Conservation (phyloP, 2,888 invertebrate species). For the Teinopalpus imperialis region DNA sequence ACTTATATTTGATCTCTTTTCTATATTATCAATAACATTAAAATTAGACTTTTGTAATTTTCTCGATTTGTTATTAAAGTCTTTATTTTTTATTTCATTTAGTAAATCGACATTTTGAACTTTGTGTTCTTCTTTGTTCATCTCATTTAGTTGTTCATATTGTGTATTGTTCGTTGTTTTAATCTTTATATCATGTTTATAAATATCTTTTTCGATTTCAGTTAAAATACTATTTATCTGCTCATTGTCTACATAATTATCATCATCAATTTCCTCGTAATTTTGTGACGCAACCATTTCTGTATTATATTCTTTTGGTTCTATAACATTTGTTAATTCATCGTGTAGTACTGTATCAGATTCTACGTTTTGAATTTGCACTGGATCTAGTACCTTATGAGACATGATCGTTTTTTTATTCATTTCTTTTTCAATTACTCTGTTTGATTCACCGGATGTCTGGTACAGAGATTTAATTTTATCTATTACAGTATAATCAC, state of each 20-base stretch:
- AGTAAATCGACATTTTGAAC: too few species aligned
- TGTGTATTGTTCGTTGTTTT: conserved; percentile 4
- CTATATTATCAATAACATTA: conserved; percentile 52
- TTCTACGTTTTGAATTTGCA: too few species aligned
- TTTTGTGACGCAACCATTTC: conserved; percentile 9
- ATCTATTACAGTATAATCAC: conserved; percentile 50
- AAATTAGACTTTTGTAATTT: conserved; percentile 48
- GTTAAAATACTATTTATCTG: conserved; percentile 53
- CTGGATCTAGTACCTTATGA: conserved; percentile 22
- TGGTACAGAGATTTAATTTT: conserved; percentile 55
- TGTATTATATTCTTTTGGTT: too few species aligned
- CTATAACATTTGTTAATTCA: not conserved
- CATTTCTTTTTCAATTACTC: conserved; percentile 41
- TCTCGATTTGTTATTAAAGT: conserved; percentile 26
- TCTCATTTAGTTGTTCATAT: conserved; percentile 16
- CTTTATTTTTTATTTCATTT: conserved; percentile 5
- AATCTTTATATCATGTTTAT: not conserved
- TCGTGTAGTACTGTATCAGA: too few species aligned
- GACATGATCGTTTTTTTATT: conserved; percentile 37
- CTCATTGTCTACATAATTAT: conserved; percentile 40
- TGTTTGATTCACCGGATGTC: conserved; percentile 49
- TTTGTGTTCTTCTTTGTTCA: conserved; percentile 5
- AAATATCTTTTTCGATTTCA: conserved; percentile 64
- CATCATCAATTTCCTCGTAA: conserved; percentile 18
- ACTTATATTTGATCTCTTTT: conserved; percentile 43